These are phyloP conservation scores for Aphidius ervi DNA, from an alignment of 1,140 invertebrate species.

Conservation along the genomic window DNA sequence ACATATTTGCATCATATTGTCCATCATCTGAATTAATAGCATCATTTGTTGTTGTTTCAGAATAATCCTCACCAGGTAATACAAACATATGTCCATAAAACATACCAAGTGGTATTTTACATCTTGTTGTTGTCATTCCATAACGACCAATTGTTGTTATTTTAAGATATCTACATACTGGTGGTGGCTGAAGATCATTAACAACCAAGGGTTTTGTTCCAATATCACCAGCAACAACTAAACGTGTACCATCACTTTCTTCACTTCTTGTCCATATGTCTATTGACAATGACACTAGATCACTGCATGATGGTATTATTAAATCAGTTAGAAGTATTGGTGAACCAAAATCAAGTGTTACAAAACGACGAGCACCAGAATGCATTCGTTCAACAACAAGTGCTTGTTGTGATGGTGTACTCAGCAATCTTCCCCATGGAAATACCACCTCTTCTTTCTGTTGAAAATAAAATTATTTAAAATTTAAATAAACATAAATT, in stretches of 20 bases:
- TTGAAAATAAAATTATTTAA: conserved; percentile 25
- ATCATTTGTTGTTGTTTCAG: conserved; percentile 46
- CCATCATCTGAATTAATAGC: conserved; percentile 26
- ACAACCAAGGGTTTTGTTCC: conserved; percentile 76
- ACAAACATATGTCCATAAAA: conserved; percentile 87
- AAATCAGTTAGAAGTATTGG: conserved; percentile 82
- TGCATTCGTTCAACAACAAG: conserved; percentile 92
- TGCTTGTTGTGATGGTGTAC: conserved; percentile 74
- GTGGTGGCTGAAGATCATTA: conserved; percentile 83
- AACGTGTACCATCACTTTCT: conserved; percentile 75
- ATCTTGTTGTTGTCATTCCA: conserved; percentile 83
- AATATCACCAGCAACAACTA: conserved; percentile 85
- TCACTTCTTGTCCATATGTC: conserved; percentile 85
- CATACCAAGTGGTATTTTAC: conserved; percentile 84
- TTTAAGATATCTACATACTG: conserved; percentile 84
- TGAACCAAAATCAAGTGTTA: conserved; percentile 86
- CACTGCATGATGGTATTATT: conserved; percentile 79
- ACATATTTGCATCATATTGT: conserved; percentile 40
- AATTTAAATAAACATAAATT: conserved; percentile 11
- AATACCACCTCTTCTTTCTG: conserved; percentile 47
- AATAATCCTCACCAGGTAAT: conserved; percentile 64
- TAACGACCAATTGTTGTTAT: conserved; percentile 84
- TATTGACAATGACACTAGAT: conserved; percentile 81
- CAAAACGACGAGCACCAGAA: conserved; percentile 80
- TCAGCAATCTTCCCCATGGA: conserved; percentile 72